Percentiles rank a stretch among this genome's conserved stretches.
These are phyloP conservation scores for Ceratina australensis DNA, from an alignment of 1,140 invertebrate species.

Conservation along the genomic window DNA sequence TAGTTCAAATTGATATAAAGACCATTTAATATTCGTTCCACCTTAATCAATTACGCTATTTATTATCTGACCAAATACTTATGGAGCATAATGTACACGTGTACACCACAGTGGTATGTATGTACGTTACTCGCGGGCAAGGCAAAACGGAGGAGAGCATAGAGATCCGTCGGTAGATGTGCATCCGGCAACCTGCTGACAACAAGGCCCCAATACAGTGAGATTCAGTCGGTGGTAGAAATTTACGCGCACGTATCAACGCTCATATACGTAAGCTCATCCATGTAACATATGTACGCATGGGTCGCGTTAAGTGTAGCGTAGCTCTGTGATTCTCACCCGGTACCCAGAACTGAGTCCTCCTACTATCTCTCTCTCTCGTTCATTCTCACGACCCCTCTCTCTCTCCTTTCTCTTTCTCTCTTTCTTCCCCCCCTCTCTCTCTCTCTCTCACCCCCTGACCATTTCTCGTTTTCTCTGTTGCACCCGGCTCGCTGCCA, in stretches of 20 bases:
- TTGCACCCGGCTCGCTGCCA: not conserved
- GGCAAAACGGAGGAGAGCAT: slow-evolving; percentile 39
- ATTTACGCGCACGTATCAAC: slow-evolving; percentile 44
- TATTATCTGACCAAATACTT: not conserved
- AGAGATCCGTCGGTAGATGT: slow-evolving; percentile 54
- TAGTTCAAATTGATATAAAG: too few species aligned
- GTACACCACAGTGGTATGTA: not conserved
- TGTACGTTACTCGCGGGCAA: slow-evolving; percentile 13
- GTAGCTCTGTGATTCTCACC: slow-evolving; percentile 70
- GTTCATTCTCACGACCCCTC: slow-evolving; percentile 31
- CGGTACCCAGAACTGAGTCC: slow-evolving; percentile 52
- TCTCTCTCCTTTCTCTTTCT: slow-evolving; percentile 12
- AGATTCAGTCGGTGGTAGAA: slow-evolving; percentile 34
- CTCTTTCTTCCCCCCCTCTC: slow-evolving; percentile 17
- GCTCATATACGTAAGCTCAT: slow-evolving; percentile 30
- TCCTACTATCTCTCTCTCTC: slow-evolving; percentile 32
- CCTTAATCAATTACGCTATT: too few species aligned
- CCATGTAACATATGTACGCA: slow-evolving; percentile 51
- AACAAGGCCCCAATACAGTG: slow-evolving; percentile 57
- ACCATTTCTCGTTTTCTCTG: not conserved
- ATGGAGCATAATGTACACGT: not conserved
- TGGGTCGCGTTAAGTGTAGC: slow-evolving; percentile 72
- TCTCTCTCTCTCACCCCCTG: slow-evolving; percentile 37
- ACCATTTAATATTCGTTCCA: too few species aligned
- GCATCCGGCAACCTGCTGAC: slow-evolving; percentile 64